Evolutionary conservation across 1,140 invertebrate species (phyloP).

Genomic region (Contarinia nasturtii): DNA sequence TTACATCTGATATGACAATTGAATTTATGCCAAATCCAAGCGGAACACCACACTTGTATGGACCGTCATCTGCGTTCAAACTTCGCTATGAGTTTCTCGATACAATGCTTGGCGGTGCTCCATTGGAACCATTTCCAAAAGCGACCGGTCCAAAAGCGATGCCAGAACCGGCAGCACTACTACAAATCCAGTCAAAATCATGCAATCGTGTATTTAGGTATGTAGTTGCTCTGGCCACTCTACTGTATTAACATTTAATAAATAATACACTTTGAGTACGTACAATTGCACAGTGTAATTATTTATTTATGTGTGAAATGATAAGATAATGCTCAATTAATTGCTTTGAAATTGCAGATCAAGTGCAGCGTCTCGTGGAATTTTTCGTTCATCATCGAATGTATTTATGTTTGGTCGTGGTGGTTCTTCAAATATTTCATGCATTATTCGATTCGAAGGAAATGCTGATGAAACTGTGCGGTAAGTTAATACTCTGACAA

Average conservation of each 20-base stretch:
- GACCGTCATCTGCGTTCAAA: slow-evolving; percentile 30
- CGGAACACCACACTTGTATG: neutral
- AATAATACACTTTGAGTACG: too few relatives aligned
- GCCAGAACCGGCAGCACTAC: slow-evolving; percentile 1
- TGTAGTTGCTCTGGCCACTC: too few relatives aligned
- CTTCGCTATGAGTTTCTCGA: slow-evolving; percentile 61
- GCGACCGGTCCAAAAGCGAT: neutral
- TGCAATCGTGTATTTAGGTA: slow-evolving; percentile 30
- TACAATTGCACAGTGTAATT: too few relatives aligned
- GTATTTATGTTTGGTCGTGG: slow-evolving; percentile 68
- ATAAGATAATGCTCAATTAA: too few relatives aligned
- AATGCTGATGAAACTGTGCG: neutral
- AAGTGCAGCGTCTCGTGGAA: slow-evolving; percentile 27
- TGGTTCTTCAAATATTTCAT: slow-evolving; percentile 51
- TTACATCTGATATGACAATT: slow-evolving; percentile 46
- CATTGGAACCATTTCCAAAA: neutral
- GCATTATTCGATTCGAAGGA: slow-evolving; percentile 14
- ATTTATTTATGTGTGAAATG: too few relatives aligned
- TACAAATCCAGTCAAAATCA: slow-evolving; percentile 1
- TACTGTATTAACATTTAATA: too few relatives aligned
- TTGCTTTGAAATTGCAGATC: neutral
- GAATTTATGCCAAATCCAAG: slow-evolving; percentile 22
- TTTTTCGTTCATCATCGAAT: slow-evolving; percentile 53
- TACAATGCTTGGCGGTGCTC: slow-evolving; percentile 4
- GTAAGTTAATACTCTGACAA: neutral